Evolutionary conservation across 2,113 vertebrate genomes (phyloP).

Genomic region (Laterallus jamaicensis): DNA sequence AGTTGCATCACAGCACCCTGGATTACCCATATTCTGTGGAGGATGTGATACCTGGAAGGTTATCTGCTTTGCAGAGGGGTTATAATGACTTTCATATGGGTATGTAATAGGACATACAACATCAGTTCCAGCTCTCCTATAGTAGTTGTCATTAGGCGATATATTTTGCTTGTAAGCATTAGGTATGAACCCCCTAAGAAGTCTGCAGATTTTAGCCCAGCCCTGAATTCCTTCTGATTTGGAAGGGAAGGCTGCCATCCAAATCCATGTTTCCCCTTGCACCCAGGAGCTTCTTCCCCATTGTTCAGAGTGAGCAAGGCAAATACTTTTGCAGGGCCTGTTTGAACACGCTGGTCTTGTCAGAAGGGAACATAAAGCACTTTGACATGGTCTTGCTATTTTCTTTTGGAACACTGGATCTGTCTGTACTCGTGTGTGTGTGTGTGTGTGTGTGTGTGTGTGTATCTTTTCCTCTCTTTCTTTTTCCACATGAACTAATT

Average conservation of each 20-base stretch:
- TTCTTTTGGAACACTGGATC: neutral
- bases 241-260: neutral
- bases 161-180: neutral
- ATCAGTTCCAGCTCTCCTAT: neutral
- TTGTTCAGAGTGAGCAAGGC: neutral
- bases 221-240: neutral
- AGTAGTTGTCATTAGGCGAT: neutral
- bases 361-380: slow-evolving; percentile 22
- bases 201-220: neutral
- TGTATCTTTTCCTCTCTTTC: neutral
- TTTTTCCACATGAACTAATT: neutral
- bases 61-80: neutral
- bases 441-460: too few relatives aligned
- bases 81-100: neutral
- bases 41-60: neutral
- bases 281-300: slow-evolving; percentile 4
- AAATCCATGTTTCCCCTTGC: neutral
- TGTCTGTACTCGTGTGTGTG: neutral
- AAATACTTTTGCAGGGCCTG: slow-evolving; percentile 56
- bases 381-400: slow-evolving; percentile 18
- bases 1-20: neutral
- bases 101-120: neutral
- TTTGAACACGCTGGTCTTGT: slow-evolving; percentile 24
- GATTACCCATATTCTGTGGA: neutral
- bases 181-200: neutral